Conservation (phyloP, 2,888 invertebrate genomes). For the Thereva nobilitata region DNA sequence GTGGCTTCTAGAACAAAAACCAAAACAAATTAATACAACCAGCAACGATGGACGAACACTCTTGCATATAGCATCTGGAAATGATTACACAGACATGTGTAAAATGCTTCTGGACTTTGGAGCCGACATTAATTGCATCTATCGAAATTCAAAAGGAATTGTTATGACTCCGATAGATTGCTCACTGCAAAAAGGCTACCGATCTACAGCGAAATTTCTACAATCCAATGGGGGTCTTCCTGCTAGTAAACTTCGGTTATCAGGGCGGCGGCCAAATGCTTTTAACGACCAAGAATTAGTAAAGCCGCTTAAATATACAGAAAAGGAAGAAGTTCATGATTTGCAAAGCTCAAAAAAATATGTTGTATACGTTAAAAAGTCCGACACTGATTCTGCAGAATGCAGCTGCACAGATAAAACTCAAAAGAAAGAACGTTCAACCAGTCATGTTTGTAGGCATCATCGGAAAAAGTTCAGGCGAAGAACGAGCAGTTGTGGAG, state of each 20-base stretch:
- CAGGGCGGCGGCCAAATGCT: conserved; percentile 54
- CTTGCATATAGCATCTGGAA: conserved; percentile 90
- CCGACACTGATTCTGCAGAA: conserved; percentile 50
- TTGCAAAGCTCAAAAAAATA: conserved; percentile 54
- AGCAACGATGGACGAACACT: conserved; percentile 93
- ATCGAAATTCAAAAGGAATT: conserved; percentile 80
- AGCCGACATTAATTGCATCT: conserved; percentile 82
- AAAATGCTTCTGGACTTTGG: conserved; percentile 82
- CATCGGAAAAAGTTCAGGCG: conserved; percentile 52
- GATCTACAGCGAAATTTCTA: conserved; percentile 89
- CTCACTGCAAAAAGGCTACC: conserved; percentile 81
- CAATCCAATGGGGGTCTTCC: conserved; percentile 89
- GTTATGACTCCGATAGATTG: conserved; percentile 91
- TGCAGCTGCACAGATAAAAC: conserved; percentile 54
- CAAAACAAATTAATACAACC: conserved; percentile 81
- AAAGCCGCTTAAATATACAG: conserved; percentile 54
- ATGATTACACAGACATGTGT: conserved; percentile 92
- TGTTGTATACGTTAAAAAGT: conserved; percentile 52
- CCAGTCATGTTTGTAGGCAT: conserved; percentile 50
- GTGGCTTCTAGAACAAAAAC: conserved; percentile 83
- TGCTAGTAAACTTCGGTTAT: conserved; percentile 66
- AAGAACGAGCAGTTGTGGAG: conserved; percentile 56
- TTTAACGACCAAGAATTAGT: conserved; percentile 54
- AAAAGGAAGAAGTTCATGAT: conserved; percentile 55
- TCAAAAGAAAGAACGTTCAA: conserved; percentile 51